Evolutionary conservation across 2,888 invertebrate genomes (phyloP), one percentile per base, ranked within the genome.

Genomic region (Heliconius hortense): DNA sequence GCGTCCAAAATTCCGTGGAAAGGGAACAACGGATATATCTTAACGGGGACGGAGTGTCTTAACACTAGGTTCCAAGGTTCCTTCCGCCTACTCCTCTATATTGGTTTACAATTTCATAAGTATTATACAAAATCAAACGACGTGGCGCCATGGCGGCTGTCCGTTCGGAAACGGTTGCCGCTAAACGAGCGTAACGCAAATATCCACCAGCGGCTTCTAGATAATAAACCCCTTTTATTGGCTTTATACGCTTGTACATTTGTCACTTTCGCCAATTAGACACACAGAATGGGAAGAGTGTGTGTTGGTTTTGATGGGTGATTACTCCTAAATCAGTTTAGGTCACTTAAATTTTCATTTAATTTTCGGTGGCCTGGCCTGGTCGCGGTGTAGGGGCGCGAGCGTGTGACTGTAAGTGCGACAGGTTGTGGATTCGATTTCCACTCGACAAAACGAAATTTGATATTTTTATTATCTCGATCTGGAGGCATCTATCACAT

Each of bases 151-250:
- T 78, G 82, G 76, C 82, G 90, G 88, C 89, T 87, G 84, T 84
- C 83, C 86, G 84, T 85, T 86, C 84, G 84, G 81, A 82, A 81
- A 80, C 81, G 80, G 83, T 69, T 56, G 81, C 80, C 81, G 85
- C 83, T 88, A 88, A 87, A 86, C 86, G 86, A 85, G 84, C 85
- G 87, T 88, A 86, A 87, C 84, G 84, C 84, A 85, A 87, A 88
- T 87, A 88, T 90, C 88, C 89, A 87, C 82, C 83, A 84, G 85
- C 84, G 87, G 90, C 87, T 87, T 87, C 86, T 84, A 86, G 86
- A 88, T 89, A 88, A 90, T 90, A 91, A 90, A 89, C 88, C 84
- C 85, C 85, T 87, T 90, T 89, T 91, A 91, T 91, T 91, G 88
- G 87, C 87, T 88, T 89, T 86, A 78, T 78, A 80, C 80, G 77